These are phyloP conservation scores for Spatulosminthurus flaviceps DNA, from an alignment of 2,888 invertebrate species.

Conservation along the genomic window DNA sequence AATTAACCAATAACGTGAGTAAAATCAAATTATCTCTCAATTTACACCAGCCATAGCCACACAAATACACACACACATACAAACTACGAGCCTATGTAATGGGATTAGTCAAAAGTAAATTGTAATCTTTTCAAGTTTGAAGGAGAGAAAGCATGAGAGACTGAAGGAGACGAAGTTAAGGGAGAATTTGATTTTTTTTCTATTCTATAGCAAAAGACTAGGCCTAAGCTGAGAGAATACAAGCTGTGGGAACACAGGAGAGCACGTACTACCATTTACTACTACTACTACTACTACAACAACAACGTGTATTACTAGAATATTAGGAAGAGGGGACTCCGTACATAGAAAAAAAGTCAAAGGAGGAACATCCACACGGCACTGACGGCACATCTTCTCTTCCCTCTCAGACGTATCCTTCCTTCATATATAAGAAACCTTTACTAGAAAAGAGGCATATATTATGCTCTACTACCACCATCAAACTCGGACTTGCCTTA, in stretches of 20 bases:
- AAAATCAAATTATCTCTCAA: background rate
- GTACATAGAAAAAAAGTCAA: no score
- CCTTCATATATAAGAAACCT: background rate
- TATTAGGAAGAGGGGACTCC: background rate
- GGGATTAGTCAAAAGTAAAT: background rate
- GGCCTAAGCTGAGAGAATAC: no score
- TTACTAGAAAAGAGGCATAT: no score
- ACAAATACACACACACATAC: no score
- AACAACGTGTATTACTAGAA: no score
- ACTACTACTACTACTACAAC: no score
- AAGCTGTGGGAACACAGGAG: no score
- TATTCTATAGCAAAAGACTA: no score
- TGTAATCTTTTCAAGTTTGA: background rate
- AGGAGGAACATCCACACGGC: no score
- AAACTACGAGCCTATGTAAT: background rate
- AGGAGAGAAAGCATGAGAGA: conserved; percentile 1
- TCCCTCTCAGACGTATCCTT: background rate
- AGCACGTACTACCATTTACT: no score
- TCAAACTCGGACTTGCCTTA: conserved; percentile 22
- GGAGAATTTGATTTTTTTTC: background rate
- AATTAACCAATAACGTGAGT: background rate
- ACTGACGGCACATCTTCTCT: no score
- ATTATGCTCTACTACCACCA: no score
- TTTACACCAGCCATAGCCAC: background rate
- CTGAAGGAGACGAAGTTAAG: background rate